These are phyloP conservation scores for Meiosimyza decipiens DNA, from an alignment of 2,888 invertebrate species.

Conservation along the genomic window DNA sequence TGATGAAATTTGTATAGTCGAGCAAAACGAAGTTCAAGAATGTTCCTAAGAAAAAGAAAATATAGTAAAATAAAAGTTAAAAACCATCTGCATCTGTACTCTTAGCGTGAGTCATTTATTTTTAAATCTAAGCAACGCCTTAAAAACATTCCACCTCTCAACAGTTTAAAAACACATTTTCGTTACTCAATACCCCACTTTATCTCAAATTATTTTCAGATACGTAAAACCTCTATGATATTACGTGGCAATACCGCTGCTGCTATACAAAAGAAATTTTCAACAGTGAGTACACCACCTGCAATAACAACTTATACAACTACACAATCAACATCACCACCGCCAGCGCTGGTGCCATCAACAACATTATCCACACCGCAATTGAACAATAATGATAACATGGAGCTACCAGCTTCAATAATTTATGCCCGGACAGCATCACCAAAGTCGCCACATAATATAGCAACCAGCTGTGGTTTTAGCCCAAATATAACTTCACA, in stretches of 20 bases:
- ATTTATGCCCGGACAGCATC: slow-evolving; percentile 25
- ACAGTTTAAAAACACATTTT: no score
- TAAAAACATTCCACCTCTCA: no score
- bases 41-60: no score
- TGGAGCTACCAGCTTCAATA: slow-evolving; percentile 31
- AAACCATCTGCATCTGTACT: no score
- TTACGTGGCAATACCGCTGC: slow-evolving; percentile 42
- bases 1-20: no score
- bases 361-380: slow-evolving; percentile 22
- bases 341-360: slow-evolving; percentile 15
- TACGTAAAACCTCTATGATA: slow-evolving; percentile 52
- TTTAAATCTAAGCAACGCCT: no score
- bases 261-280: slow-evolving; percentile 1
- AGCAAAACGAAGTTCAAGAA: no score
- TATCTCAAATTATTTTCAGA: slow-evolving; percentile 39
- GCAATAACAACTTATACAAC: slow-evolving; percentile 29
- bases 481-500: slow-evolving; percentile 48
- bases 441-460: slow-evolving; percentile 46
- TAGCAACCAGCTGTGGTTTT: slow-evolving; percentile 48
- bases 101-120: no score
- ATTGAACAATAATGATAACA: slow-evolving; percentile 31
- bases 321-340: slow-evolving; percentile 28
- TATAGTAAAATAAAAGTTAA: no score
- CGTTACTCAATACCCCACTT: no score
- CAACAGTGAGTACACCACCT: slow-evolving; percentile 18